Conservation (phyloP, 2,797 vertebrate species). For the Myotis planiceps region DNA sequence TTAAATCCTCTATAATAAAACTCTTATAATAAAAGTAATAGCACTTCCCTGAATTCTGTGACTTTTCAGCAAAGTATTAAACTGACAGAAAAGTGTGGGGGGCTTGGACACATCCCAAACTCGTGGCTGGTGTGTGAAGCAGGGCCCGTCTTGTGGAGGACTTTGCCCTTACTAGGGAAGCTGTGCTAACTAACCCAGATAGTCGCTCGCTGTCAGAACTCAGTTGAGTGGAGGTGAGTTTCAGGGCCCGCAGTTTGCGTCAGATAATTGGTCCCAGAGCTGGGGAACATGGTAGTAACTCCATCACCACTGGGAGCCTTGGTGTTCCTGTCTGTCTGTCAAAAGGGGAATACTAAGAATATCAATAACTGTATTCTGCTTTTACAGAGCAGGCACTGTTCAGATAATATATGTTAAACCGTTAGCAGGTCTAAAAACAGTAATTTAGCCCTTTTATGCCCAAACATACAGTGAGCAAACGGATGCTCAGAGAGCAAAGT, state of each 20-base stretch:
- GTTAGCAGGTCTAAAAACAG: not conserved
- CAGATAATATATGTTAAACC: not conserved
- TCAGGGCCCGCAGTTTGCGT: too few species aligned
- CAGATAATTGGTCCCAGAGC: not conserved
- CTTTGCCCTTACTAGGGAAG: not conserved
- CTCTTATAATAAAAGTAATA: not conserved
- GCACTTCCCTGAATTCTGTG: not conserved
- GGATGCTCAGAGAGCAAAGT: not conserved
- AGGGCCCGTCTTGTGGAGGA: not conserved
- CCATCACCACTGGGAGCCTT: accelerated
- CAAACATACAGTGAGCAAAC: not conserved
- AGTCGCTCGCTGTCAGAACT: not conserved
- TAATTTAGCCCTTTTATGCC: not conserved
- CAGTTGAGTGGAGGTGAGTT: not conserved
- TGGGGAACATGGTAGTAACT: not conserved
- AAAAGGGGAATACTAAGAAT: not conserved
- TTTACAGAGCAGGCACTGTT: not conserved
- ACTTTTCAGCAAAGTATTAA: not conserved
- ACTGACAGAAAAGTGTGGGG: not conserved
- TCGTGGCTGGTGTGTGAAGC: not conserved
- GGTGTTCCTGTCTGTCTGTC: not conserved
- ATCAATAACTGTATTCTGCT: too few species aligned
- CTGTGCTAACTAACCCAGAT: not conserved
- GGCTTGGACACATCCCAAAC: not conserved
- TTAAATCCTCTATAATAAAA: not conserved